These are phyloP conservation scores for Eutrigla gurnardus DNA, from an alignment of 2,797 vertebrate genomes.

Conservation along the genomic window DNA sequence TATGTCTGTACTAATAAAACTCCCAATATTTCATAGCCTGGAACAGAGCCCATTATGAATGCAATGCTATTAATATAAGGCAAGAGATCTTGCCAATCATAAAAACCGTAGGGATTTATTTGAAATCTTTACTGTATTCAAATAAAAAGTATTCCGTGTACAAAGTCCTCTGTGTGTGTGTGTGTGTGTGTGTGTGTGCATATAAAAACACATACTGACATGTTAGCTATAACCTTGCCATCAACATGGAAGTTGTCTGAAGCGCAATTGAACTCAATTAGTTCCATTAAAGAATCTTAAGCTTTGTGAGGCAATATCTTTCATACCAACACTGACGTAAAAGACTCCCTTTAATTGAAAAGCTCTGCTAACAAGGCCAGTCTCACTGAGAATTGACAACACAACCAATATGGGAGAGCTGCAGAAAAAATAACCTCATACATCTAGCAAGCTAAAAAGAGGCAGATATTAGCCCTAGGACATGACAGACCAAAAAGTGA, in stretches of 20 bases:
- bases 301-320: slow-evolving; percentile 21
- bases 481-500: slow-evolving; percentile 4
- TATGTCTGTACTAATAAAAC: slow-evolving; percentile 49
- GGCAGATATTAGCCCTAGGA: background rate
- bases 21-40: slow-evolving; percentile 46
- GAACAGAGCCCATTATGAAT: slow-evolving; percentile 41
- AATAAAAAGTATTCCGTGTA: slow-evolving; percentile 28
- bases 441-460: background rate
- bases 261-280: slow-evolving; percentile 9
- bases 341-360: slow-evolving; percentile 19
- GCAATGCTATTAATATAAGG: slow-evolving; percentile 50
- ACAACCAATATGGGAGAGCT: slow-evolving; percentile 3
- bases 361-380: slow-evolving; percentile 1
- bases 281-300: slow-evolving; percentile 24
- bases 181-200: background rate
- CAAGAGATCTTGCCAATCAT: slow-evolving; percentile 47
- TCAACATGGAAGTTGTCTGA: slow-evolving; percentile 8
- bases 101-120: slow-evolving; percentile 46
- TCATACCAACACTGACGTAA: slow-evolving; percentile 24
- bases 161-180: slow-evolving; percentile 11
- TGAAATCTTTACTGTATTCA: slow-evolving; percentile 25
- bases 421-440: background rate
- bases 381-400: slow-evolving; percentile 24
- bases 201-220: background rate
- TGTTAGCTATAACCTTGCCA: background rate